Conservation (phyloP, 2,888 invertebrate genomes). For the Caenorhabditis plicata region DNA sequence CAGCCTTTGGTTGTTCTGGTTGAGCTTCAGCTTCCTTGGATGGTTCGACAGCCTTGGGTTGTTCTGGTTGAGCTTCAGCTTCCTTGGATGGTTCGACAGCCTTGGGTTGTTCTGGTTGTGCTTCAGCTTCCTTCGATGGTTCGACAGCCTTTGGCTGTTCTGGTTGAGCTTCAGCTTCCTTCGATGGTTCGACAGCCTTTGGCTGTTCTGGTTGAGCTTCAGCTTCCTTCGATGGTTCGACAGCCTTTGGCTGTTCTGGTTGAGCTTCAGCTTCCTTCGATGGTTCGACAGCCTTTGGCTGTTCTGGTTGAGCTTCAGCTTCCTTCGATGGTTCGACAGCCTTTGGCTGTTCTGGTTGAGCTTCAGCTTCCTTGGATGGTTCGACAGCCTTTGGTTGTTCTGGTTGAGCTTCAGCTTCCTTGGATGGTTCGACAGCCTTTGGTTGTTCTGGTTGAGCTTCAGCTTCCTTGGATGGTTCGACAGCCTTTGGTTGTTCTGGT, state of each 20-base stretch:
- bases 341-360: constrained; percentile 10
- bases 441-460: constrained; percentile 3
- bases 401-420: constrained; percentile 6
- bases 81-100: background rate
- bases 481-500: constrained; percentile 8
- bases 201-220: constrained; percentile 1
- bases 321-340: constrained; percentile 5
- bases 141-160: background rate
- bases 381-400: background rate
- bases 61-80: background rate
- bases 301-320: constrained; percentile 16
- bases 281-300: constrained; percentile 10
- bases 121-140: constrained; percentile 1
- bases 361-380: constrained; percentile 4
- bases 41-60: background rate
- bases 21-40: background rate
- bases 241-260: constrained; percentile 4
- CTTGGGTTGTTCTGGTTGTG: background rate
- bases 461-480: too few species aligned
- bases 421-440: constrained; percentile 1
- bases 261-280: constrained; percentile 2
- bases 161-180: constrained; percentile 1
- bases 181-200: background rate
- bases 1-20: background rate
- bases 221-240: constrained; percentile 5